A percentile compares a stretch with the other conserved stretches of the same genome.
Evolutionary conservation across 2,888 invertebrate species (phyloP).

Genomic region (Amiota communis): DNA sequence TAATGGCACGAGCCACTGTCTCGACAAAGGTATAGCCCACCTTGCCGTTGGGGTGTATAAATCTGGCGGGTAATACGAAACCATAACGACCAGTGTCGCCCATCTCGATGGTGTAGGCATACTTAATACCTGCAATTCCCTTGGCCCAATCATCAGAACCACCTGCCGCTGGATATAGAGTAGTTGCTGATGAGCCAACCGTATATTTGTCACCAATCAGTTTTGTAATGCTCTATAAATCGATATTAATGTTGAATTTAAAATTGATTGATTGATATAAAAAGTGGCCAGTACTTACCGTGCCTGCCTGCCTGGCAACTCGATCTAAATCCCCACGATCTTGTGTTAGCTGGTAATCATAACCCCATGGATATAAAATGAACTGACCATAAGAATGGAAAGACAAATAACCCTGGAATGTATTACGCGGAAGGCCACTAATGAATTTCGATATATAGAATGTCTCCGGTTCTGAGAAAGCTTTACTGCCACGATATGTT

Average conservation of each 20-base stretch:
- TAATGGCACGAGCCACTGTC: constrained; percentile 77
- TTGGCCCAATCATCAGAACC: constrained; percentile 95
- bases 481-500: constrained; percentile 83
- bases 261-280: not conserved
- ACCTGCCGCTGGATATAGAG: constrained; percentile 86
- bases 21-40: constrained; percentile 84
- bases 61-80: constrained; percentile 87
- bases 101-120: constrained; percentile 91
- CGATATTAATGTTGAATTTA: constrained; percentile 71
- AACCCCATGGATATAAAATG: constrained; percentile 90
- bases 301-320: constrained; percentile 81
- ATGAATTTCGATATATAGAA: constrained; percentile 78
- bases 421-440: constrained; percentile 73
- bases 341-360: constrained; percentile 81
- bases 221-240: constrained; percentile 63
- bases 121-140: constrained; percentile 85
- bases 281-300: constrained; percentile 72
- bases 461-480: constrained; percentile 92
- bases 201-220: constrained; percentile 77
- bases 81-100: constrained; percentile 89
- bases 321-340: constrained; percentile 80
- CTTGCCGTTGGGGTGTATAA: constrained; percentile 83
- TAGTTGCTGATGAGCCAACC: constrained; percentile 85
- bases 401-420: constrained; percentile 81
- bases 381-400: constrained; percentile 92